Percentiles rank a stretch among this genome's conserved stretches.
These are phyloP conservation scores for Cydia fagiglandana DNA, from an alignment of 1,140 invertebrate genomes.

Conservation along the genomic window DNA sequence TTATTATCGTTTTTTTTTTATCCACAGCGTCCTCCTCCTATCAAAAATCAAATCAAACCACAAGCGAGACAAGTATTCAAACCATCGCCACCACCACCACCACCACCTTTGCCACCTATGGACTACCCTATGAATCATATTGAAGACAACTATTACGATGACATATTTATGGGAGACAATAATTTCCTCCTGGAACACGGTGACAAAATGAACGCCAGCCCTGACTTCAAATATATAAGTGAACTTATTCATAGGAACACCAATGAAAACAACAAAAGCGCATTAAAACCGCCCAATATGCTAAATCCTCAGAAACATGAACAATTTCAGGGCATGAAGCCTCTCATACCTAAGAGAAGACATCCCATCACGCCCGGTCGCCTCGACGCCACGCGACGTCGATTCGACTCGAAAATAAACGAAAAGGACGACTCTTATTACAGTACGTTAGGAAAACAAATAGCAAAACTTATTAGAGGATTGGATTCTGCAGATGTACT, in stretches of 20 bases:
- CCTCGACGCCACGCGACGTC: background rate
- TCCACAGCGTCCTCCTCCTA: conserved; percentile 42
- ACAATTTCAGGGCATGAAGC: background rate
- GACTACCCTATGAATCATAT: background rate
- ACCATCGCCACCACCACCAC: background rate
- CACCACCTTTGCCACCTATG: background rate
- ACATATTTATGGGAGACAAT: background rate
- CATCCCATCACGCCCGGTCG: conserved; percentile 6
- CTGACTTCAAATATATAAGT: conserved; percentile 64
- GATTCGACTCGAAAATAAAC: background rate
- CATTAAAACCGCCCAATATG: conserved; percentile 27
- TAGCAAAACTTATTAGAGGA: conserved; percentile 62
- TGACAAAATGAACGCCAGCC: background rate
- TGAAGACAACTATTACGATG: background rate
- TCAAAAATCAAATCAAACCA: conserved; percentile 42
- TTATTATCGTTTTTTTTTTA: conserved; percentile 29
- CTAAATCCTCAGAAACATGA: background rate
- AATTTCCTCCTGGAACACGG: background rate
- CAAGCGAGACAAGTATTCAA: conserved; percentile 18
- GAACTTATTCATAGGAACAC: conserved; percentile 58
- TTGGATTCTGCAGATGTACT: conserved; percentile 44
- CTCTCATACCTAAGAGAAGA: background rate
- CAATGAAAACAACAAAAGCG: conserved; percentile 39
- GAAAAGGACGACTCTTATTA: conserved; percentile 52
- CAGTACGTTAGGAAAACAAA: conserved; percentile 64